These are phyloP conservation scores for Riparia riparia DNA, from an alignment of 2,113 vertebrate genomes.

Conservation along the genomic window DNA sequence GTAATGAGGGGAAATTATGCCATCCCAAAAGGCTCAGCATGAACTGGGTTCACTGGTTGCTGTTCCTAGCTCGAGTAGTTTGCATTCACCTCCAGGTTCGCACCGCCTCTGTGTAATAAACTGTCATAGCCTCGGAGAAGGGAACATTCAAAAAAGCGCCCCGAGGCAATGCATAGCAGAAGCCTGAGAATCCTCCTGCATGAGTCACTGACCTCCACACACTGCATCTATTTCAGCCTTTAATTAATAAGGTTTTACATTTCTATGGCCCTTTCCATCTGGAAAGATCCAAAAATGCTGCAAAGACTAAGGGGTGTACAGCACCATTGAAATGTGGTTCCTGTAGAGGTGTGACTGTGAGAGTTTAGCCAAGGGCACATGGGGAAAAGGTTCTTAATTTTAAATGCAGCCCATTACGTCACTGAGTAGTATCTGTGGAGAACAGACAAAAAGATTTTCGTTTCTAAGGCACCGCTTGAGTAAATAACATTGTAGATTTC, in stretches of 20 bases:
- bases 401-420: neutral
- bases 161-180: slow-evolving; percentile 42
- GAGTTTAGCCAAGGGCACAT: neutral
- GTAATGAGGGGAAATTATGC: neutral
- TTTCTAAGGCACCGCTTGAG: neutral
- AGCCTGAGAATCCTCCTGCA: slow-evolving; percentile 44
- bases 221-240: slow-evolving; percentile 37
- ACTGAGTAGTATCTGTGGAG: neutral
- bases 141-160: slow-evolving; percentile 12
- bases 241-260: slow-evolving; percentile 59
- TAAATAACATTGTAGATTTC: neutral
- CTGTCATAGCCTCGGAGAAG: slow-evolving; percentile 47
- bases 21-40: neutral
- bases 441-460: neutral
- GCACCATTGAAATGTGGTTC: neutral
- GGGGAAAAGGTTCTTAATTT: neutral
- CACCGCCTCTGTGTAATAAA: slow-evolving; percentile 51
- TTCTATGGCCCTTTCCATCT: slow-evolving; percentile 43
- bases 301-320: neutral
- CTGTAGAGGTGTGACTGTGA: neutral
- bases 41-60: neutral
- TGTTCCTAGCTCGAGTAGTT: neutral
- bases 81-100: slow-evolving; percentile 36
- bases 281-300: slow-evolving; percentile 14
- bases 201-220: slow-evolving; percentile 67